Percentiles rank a stretch among this genome's conserved stretches.
These are phyloP conservation scores for Subanguina moxae DNA, from an alignment of 1,140 invertebrate genomes.

Conservation along the genomic window DNA sequence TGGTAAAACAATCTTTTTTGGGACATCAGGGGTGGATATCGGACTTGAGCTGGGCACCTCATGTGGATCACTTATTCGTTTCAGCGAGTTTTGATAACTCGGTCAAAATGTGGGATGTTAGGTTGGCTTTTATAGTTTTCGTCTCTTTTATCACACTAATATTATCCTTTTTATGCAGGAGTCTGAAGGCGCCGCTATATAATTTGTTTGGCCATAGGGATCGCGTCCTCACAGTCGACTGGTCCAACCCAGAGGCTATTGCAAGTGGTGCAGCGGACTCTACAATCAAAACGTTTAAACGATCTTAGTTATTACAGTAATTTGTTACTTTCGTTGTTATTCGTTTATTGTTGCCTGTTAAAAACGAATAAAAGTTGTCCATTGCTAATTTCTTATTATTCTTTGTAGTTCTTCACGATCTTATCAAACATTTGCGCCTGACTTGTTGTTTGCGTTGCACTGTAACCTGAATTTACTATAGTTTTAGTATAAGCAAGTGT, in stretches of 20 bases:
- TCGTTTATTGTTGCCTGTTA: background rate
- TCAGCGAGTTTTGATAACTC: conserved; percentile 85
- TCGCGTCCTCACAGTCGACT: conserved; percentile 86
- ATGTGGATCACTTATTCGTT: conserved; percentile 78
- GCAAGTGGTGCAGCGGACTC: conserved; percentile 89
- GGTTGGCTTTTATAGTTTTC: conserved; percentile 60
- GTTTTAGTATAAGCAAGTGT: no score
- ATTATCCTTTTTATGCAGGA: conserved; percentile 61
- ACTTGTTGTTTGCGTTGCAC: no score
- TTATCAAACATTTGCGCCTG: no score
- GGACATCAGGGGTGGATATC: conserved; percentile 89
- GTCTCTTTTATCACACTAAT: background rate
- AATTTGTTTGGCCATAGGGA: conserved; percentile 88
- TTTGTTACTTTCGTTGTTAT: background rate
- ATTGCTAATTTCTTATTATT: background rate
- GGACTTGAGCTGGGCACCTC: conserved; percentile 80
- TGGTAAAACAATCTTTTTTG: conserved; percentile 80
- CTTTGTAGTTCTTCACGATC: no score
- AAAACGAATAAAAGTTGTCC: background rate
- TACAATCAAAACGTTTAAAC: conserved; percentile 74
- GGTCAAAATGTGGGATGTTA: conserved; percentile 88
- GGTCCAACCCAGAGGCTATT: conserved; percentile 79
- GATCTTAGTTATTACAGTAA: background rate
- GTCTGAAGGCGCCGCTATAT: conserved; percentile 83
- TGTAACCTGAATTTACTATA: no score